phyloP scores from a whole-genome alignment of 2,888 invertebrate species.

The Pterostichus madidus region DNA sequence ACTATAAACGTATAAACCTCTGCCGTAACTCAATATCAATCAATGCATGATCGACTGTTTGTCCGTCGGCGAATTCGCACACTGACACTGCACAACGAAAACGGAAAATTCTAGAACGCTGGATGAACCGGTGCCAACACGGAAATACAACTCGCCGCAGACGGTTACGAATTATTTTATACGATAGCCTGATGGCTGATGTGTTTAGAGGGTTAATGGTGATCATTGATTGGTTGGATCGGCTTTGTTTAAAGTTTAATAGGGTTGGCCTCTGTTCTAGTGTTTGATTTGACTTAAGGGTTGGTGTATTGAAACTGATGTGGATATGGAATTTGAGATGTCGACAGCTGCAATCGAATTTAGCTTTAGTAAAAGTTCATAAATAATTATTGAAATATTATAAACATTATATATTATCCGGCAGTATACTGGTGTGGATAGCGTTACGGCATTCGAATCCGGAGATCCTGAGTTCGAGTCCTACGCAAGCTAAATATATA shows the following conservation, averaged over 20 bases:
- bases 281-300: conserved; percentile 13
- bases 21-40: conserved; percentile 59
- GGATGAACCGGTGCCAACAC: not conserved
- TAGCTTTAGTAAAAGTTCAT: not conserved
- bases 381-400: not conserved
- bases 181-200: conserved; percentile 15
- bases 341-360: not conserved
- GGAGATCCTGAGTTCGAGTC: no score
- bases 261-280: conserved; percentile 8
- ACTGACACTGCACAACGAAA: conserved; percentile 8
- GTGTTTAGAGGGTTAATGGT: conserved; percentile 21
- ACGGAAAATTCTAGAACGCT: conserved; percentile 34
- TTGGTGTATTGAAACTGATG: not conserved
- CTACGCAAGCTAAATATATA: no score
- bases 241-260: conserved; percentile 29
- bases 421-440: no score
- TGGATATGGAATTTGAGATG: not conserved
- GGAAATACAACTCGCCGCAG: conserved; percentile 44
- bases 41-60: conserved; percentile 47
- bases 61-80: conserved; percentile 38
- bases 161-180: conserved; percentile 7
- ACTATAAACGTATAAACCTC: not conserved
- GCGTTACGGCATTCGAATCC: no score
- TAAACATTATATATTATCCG: no score
- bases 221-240: conserved; percentile 45